Conservation (phyloP, 2,888 invertebrate species). For the Nymphalis polychloros region DNA sequence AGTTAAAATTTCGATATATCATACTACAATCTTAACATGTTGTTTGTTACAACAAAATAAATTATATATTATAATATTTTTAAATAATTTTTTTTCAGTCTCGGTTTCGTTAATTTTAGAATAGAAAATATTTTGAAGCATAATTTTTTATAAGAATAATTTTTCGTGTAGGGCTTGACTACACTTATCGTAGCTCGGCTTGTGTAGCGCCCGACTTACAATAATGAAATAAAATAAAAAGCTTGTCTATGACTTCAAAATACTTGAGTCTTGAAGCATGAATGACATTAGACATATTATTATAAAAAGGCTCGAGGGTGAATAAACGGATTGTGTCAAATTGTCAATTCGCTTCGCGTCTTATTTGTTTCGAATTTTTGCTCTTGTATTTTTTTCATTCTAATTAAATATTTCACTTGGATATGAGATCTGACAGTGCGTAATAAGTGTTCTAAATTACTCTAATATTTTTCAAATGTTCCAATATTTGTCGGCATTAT, state of each 20-base stretch:
- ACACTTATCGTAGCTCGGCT: not conserved
- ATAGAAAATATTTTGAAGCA: no score
- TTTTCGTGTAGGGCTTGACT: no score
- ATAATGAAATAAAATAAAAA: slow-evolving; percentile 3
- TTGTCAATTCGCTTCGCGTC: slow-evolving; percentile 23
- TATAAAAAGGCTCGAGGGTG: slow-evolving; percentile 18
- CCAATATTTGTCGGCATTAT: slow-evolving; percentile 54
- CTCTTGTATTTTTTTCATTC: slow-evolving; percentile 25
- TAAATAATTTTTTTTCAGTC: no score
- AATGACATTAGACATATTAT: slow-evolving; percentile 25
- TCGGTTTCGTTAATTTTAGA: no score
- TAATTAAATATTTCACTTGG: slow-evolving; percentile 18
- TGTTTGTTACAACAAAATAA: no score
- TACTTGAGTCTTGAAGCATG: slow-evolving; percentile 16
- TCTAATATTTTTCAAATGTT: slow-evolving; percentile 44
- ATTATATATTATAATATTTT: no score
- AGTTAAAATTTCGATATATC: no score
- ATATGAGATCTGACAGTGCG: slow-evolving; percentile 35
- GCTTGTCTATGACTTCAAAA: slow-evolving; percentile 16
- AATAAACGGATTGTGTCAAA: slow-evolving; percentile 23
- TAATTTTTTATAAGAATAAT: no score
- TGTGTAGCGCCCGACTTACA: not conserved
- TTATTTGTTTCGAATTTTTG: slow-evolving; percentile 41
- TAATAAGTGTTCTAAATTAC: slow-evolving; percentile 35
- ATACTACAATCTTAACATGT: no score